Evolutionary conservation across 2,888 invertebrate species (phyloP).

Genomic region (Drosophila buzzatii): DNA sequence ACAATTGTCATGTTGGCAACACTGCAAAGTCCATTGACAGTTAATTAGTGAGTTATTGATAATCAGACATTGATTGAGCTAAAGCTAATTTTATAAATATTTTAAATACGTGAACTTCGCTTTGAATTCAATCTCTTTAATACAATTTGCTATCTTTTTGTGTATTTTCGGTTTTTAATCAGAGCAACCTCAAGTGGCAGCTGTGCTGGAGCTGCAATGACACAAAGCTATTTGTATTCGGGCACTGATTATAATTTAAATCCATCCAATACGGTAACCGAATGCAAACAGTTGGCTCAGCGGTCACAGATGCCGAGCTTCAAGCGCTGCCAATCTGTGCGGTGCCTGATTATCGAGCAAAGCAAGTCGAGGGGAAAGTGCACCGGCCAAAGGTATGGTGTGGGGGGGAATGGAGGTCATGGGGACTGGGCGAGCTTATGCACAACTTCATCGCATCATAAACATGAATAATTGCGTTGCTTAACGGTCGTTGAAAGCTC

Average conservation of each 20-base stretch:
- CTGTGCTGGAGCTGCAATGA: conserved; percentile 7
- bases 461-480: conserved; percentile 79
- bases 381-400: conserved; percentile 2
- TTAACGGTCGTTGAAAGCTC: conserved; percentile 73
- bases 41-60: too few species aligned
- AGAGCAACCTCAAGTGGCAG: conserved; percentile 14
- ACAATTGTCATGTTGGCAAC: too few species aligned
- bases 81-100: too few species aligned
- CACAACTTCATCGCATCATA: conserved; percentile 70
- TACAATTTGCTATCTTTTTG: background rate
- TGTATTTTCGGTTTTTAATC: background rate
- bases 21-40: too few species aligned
- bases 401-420: background rate
- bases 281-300: conserved; percentile 18
- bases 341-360: conserved; percentile 34
- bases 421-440: background rate
- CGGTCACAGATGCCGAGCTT: conserved; percentile 13
- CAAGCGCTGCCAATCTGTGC: conserved; percentile 28
- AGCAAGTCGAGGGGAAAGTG: conserved; percentile 14
- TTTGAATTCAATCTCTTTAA: background rate
- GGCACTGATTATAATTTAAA: conserved; percentile 20
- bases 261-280: conserved; percentile 14
- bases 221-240: conserved; percentile 20
- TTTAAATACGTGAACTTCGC: background rate
- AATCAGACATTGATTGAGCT: too few species aligned